Evolutionary conservation across 1,140 invertebrate species (phyloP).

Genomic region (Bursaphelenchus mucronatus): DNA sequence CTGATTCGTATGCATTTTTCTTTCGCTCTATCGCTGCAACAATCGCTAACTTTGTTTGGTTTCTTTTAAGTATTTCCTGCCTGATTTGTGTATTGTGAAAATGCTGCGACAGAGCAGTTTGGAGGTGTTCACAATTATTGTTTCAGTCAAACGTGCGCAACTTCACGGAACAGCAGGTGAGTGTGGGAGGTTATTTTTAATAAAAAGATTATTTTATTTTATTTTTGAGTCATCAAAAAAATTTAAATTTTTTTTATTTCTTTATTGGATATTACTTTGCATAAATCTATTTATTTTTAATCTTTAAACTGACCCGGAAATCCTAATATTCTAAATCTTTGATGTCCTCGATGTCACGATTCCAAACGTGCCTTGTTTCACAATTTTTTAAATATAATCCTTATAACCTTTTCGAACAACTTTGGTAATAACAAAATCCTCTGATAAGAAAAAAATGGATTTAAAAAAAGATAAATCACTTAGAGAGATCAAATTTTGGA

Average conservation of each 20-base stretch:
- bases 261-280: too few species aligned
- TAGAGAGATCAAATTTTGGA: not conserved
- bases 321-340: constrained; percentile 6
- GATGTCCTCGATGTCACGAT: not conserved
- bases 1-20: constrained; percentile 10
- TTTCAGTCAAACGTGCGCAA: constrained; percentile 42
- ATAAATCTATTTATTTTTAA: constrained; percentile 9
- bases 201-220: constrained; percentile 21
- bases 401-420: too few species aligned
- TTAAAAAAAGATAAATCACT: not conserved
- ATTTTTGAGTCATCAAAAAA: constrained; percentile 4
- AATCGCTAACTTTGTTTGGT: constrained; percentile 14
- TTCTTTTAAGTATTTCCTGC: constrained; percentile 9
- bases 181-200: not conserved
- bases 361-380: not conserved
- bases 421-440: too few species aligned
- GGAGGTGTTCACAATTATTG: constrained; percentile 17
- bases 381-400: too few species aligned
- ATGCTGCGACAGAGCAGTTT: not conserved
- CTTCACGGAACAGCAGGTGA: constrained; percentile 42
- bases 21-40: not conserved
- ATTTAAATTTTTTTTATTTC: constrained; percentile 9
- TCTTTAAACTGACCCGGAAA: not conserved
- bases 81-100: constrained; percentile 22
- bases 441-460: too few species aligned